Conservation (phyloP, 2,888 invertebrate genomes). For the Phanerotoma sp. region DNA sequence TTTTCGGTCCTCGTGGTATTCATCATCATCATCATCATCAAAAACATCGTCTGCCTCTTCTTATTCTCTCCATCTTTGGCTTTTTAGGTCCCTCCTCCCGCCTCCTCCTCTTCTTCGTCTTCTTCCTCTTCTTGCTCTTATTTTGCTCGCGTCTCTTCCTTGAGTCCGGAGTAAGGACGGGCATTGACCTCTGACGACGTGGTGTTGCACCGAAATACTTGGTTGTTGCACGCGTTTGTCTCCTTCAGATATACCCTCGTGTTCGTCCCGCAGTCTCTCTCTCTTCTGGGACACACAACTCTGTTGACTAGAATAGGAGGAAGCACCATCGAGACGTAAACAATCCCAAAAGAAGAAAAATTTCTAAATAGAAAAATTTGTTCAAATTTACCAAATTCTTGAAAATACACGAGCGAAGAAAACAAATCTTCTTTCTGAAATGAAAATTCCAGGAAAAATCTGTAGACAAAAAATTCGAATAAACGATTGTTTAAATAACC, state of each 20-base stretch:
- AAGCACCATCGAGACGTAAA: slow-evolving; percentile 35
- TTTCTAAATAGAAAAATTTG: too few relatives aligned
- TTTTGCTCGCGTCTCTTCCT: slow-evolving; percentile 43
- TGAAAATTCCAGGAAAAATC: too few relatives aligned
- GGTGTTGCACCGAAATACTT: slow-evolving; percentile 54
- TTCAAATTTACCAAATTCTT: too few relatives aligned
- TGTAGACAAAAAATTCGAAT: too few relatives aligned
- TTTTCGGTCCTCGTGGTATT: too few relatives aligned
- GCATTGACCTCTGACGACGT: slow-evolving; percentile 56
- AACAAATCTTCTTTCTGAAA: too few relatives aligned
- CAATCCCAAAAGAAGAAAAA: slow-evolving; percentile 31
- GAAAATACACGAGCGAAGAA: too few relatives aligned
- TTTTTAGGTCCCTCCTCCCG: too few relatives aligned
- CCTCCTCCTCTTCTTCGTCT: background rate
- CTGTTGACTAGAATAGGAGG: slow-evolving; percentile 13
- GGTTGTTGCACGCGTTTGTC: slow-evolving; percentile 52
- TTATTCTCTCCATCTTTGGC: background rate
- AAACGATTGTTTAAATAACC: too few relatives aligned
- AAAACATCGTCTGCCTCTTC: background rate
- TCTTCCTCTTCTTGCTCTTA: slow-evolving; percentile 24
- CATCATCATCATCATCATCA: too few relatives aligned
- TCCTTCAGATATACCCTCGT: slow-evolving; percentile 18
- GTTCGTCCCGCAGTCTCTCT: slow-evolving; percentile 23
- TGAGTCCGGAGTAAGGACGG: slow-evolving; percentile 57
- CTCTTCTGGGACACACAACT: slow-evolving; percentile 12